Evolutionary conservation across 2,797 vertebrate genomes (phyloP).

Genomic region (Rhynchonycteris naso): DNA sequence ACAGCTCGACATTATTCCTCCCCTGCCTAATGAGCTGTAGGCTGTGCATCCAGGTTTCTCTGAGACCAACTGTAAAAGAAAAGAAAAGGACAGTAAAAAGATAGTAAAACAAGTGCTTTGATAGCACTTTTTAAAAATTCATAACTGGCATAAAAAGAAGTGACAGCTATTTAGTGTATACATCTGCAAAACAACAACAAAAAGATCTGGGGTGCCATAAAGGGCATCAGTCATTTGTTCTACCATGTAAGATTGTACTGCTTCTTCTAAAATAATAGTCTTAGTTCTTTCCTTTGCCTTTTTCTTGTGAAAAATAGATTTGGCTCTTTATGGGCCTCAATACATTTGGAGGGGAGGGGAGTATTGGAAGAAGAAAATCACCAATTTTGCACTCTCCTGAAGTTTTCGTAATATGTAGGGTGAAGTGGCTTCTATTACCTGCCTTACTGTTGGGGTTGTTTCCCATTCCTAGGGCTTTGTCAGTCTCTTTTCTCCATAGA

Average conservation of each 20-base stretch:
- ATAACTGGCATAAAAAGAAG: slow-evolving; percentile 77
- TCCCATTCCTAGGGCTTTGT: slow-evolving; percentile 71
- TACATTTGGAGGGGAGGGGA: slow-evolving; percentile 64
- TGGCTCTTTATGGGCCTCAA: slow-evolving; percentile 58
- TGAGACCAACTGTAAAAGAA: slow-evolving; percentile 77
- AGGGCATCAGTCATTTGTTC: slow-evolving; percentile 64
- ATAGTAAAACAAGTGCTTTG: slow-evolving; percentile 81
- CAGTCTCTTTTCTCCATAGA: slow-evolving; percentile 61
- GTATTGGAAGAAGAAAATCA: neutral
- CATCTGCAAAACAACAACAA: slow-evolving; percentile 61
- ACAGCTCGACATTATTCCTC: neutral
- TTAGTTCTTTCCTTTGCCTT: slow-evolving; percentile 68
- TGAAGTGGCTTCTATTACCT: neutral
- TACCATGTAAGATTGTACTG: slow-evolving; percentile 3
- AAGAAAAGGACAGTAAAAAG: slow-evolving; percentile 73
- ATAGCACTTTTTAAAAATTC: slow-evolving; percentile 81
- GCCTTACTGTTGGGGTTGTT: slow-evolving; percentile 5
- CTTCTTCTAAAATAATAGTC: slow-evolving; percentile 63
- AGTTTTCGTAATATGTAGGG: slow-evolving; percentile 64
- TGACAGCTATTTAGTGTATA: slow-evolving; percentile 75
- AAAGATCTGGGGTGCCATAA: slow-evolving; percentile 66
- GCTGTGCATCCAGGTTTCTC: slow-evolving; percentile 76
- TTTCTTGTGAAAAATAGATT: slow-evolving; percentile 78
- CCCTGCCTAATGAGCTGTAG: slow-evolving; percentile 81
- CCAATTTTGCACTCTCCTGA: slow-evolving; percentile 69